Base-by-base conservation (phyloP, 2,797 vertebrate genomes). In the Enteromius trimaculatus region DNA sequence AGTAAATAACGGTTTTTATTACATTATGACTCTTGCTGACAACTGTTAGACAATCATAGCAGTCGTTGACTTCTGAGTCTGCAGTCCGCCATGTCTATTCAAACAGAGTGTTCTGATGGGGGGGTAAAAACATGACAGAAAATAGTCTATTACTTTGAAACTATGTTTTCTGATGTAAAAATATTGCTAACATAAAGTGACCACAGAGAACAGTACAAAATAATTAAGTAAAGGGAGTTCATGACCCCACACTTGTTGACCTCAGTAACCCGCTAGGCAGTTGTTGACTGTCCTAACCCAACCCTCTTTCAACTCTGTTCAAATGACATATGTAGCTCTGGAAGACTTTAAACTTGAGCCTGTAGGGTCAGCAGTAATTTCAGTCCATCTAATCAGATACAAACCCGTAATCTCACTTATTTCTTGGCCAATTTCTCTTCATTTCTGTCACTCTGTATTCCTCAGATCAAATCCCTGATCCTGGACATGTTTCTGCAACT, bases 391-490 rank as follows among this genome's bases (percentile, higher is more conserved):
- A 47, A 47, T 71, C 79, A 31, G 26, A 80, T 37, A 68, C n/a
- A n/a, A 70, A 26, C 65, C 16, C 88, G 88, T 91, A 91, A 92
- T 92, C 90, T 89, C 79, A 80, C 82, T 85, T 82, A 72, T 86
- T 87, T 88, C 86, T 91, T 90, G 84, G 82, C 81, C 66, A 19
- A 80, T 90, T 65, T 34, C 16, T 86, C 86, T 76, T 90, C 31
- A 74, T 87, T 89, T 86, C 79, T 39, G 62, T 89, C 85, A 49
- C 74, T 87, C 87, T 77, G 81, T 85, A 81, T 88, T 81, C 77
- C 76, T 80, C 37, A 87, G 87, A 89, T 92, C 87, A 71, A 88
- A 85, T 83, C 84, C 88, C 44, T 82, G 62, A 87, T 83, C 87
- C 83, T 89, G 87, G 82, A 44, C 66, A 13, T 17, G 10, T 37